Evolutionary conservation across 1,140 invertebrate species (phyloP).

Genomic region (Drosophila mayri): DNA sequence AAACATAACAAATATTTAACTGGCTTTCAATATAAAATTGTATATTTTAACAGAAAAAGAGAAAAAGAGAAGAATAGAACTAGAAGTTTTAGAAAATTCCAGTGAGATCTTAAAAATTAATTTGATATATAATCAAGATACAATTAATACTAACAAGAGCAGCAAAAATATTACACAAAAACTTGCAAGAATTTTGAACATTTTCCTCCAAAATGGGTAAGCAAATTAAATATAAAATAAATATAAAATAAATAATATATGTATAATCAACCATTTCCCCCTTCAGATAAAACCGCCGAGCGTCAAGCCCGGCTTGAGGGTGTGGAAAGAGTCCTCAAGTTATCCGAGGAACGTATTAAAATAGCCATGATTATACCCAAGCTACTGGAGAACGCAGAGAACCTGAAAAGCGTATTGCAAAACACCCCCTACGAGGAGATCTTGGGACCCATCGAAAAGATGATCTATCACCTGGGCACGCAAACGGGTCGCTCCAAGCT

Average conservation of each 20-base stretch:
- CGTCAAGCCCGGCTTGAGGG: conserved; percentile 36
- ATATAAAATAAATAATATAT: too few relatives aligned
- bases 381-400: conserved; percentile 30
- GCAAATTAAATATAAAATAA: neutral
- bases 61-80: neutral
- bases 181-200: neutral
- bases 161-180: neutral
- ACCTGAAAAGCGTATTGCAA: conserved; percentile 4
- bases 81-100: neutral
- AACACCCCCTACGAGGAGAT: conserved; percentile 37
- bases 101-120: too few relatives aligned
- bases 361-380: conserved; percentile 59
- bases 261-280: neutral
- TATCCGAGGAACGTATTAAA: conserved; percentile 41
- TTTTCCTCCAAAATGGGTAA: conserved; percentile 15
- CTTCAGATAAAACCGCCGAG: conserved; percentile 23
- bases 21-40: neutral
- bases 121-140: neutral
- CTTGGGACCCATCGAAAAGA: conserved; percentile 24
- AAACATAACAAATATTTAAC: neutral
- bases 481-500: conserved; percentile 29
- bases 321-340: conserved; percentile 36
- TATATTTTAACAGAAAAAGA: too few relatives aligned
- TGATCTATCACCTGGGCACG: conserved; percentile 18
- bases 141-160: neutral